phyloP scores from a whole-genome alignment of 2,797 vertebrate genomes.

The Phoxinus dragarum region DNA sequence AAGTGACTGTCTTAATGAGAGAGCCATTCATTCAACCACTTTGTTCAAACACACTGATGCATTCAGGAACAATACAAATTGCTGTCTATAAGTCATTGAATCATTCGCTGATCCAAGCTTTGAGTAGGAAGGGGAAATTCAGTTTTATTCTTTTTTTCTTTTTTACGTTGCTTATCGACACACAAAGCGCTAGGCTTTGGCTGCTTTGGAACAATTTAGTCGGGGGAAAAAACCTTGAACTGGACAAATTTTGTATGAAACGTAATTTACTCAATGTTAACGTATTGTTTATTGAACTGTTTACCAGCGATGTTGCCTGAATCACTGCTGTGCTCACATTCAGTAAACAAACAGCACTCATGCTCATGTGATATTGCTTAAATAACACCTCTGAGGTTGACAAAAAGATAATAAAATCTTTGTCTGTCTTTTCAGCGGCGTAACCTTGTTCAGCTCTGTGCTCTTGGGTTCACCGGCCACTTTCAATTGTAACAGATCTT shows the following conservation, averaged over 20 bases:
- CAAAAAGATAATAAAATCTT: constrained; percentile 31
- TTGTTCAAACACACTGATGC: not conserved
- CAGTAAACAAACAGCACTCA: not conserved
- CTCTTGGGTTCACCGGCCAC: constrained; percentile 19
- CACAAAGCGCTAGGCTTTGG: not conserved
- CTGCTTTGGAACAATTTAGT: not conserved
- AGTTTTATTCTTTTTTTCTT: not conserved
- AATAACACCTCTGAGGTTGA: constrained; percentile 10
- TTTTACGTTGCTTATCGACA: not conserved
- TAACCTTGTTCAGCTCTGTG: constrained; percentile 28
- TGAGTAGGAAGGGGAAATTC: not conserved
- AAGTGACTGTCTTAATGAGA: not conserved
- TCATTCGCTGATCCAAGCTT: not conserved
- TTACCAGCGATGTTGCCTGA: not conserved
- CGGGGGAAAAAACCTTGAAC: too few species aligned
- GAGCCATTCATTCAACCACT: not conserved
- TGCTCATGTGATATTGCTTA: not conserved
- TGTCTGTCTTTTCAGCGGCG: not conserved
- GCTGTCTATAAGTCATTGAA: not conserved
- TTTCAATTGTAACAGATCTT: constrained; percentile 28
- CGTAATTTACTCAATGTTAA: not conserved
- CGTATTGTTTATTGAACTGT: not conserved
- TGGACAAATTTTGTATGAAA: not conserved
- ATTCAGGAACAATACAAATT: not conserved
- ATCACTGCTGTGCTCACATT: not conserved